Percentiles rank a stretch among this genome's conserved stretches.
phyloP scores from a whole-genome alignment of 2,113 vertebrate species.

The Electrona antarctica region DNA sequence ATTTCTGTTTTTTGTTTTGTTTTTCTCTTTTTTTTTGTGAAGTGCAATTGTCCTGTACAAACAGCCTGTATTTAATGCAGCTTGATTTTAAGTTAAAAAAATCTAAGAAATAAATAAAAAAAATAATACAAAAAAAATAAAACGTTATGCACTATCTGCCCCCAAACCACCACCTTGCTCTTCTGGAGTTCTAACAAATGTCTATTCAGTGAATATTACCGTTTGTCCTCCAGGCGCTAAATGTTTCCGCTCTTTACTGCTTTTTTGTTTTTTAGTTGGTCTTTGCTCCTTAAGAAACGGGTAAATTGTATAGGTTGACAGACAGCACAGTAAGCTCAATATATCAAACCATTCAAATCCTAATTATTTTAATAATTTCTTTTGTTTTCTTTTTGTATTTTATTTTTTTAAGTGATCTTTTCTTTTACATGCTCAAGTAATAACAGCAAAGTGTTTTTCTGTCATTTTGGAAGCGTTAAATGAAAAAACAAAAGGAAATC shows the following conservation, averaged over 20 bases:
- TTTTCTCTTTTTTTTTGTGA: conserved; percentile 75
- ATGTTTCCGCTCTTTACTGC: conserved; percentile 42
- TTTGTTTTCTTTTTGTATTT: conserved; percentile 57
- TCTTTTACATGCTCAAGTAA: conserved; percentile 57
- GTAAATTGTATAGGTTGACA: conserved; percentile 81
- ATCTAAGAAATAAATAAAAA: conserved; percentile 81
- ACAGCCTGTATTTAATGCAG: conserved; percentile 95
- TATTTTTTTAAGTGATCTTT: conserved; percentile 63
- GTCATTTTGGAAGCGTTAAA: conserved; percentile 43
- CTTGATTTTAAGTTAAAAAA: conserved; percentile 92
- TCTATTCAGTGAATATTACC: conserved; percentile 75
- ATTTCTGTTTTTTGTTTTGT: conserved; percentile 89
- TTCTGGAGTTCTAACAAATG: conserved; percentile 86
- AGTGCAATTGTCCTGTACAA: conserved; percentile 99
- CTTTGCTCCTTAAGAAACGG: conserved; percentile 80
- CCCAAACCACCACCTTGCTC: conserved; percentile 73
- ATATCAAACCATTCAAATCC: conserved; percentile 72
- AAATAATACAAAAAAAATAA: conserved; percentile 80
- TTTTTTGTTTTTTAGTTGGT: conserved; percentile 57
- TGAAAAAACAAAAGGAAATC: conserved; percentile 22
- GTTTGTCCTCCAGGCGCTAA: conserved; percentile 71
- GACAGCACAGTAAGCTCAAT: conserved; percentile 79
- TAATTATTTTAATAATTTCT: conserved; percentile 44
- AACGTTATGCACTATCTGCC: conserved; percentile 92
- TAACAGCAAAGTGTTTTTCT: conserved; percentile 50